These are phyloP conservation scores for silkworm (Bombyx mori) DNA, from an alignment of 1,140 invertebrate species.

Conservation along the genomic window DNA sequence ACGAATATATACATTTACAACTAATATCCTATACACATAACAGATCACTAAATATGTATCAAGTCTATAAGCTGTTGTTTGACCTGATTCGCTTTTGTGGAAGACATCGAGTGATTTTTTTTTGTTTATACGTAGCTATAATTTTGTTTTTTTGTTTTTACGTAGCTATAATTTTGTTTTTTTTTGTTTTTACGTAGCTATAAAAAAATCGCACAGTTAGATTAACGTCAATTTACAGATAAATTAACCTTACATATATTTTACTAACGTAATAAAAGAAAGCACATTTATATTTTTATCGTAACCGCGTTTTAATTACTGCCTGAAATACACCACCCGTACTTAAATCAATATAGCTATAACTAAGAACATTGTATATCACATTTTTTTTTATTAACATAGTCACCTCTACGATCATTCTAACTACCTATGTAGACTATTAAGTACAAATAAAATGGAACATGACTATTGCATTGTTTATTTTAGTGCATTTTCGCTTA, in stretches of 20 bases:
- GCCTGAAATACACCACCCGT: slow-evolving; percentile 35
- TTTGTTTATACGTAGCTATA: too few relatives aligned
- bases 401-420: slow-evolving; percentile 23
- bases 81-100: too few relatives aligned
- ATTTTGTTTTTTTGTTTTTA: too few relatives aligned
- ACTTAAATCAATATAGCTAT: slow-evolving; percentile 37
- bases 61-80: too few relatives aligned
- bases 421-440: slow-evolving; percentile 30
- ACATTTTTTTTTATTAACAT: slow-evolving; percentile 45
- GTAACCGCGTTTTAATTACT: slow-evolving; percentile 3
- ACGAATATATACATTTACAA: slow-evolving; percentile 31
- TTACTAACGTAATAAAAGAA: too few relatives aligned
- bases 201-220: slow-evolving; percentile 2
- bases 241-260: slow-evolving; percentile 4
- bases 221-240: slow-evolving; percentile 6
- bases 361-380: slow-evolving; percentile 50
- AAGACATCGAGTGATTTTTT: too few relatives aligned
- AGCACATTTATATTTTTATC: background rate
- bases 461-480: slow-evolving; percentile 40
- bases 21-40: slow-evolving; percentile 25
- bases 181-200: too few relatives aligned
- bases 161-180: too few relatives aligned
- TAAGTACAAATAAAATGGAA: slow-evolving; percentile 57
- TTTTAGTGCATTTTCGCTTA: slow-evolving; percentile 33
- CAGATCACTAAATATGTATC: slow-evolving; percentile 17